Evolutionary conservation across 2,888 invertebrate species (phyloP), one percentile per base, ranked within the genome.

Genomic region (Selenia dentaria): DNA sequence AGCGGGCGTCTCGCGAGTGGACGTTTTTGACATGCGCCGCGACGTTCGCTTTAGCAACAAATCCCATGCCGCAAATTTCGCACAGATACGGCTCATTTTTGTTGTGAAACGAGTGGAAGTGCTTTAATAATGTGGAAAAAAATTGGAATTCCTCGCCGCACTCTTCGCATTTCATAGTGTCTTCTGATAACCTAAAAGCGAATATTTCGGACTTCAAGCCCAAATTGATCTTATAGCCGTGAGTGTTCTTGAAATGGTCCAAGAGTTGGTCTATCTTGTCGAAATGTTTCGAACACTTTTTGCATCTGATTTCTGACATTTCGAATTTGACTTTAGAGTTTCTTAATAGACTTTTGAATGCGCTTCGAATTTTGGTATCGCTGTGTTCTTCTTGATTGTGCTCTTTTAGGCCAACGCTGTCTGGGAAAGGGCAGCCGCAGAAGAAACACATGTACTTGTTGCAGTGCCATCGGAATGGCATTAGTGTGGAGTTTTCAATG

Each of bases 11-110:
- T 1, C 54, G 57, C 0, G 64, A 58, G 22, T 86, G 87, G 0
- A 74, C 70, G 1, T 64, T 59, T 51, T 68, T 76, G 0, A 80
- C 64, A 37, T 89, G 89, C 8, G 70, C 70, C 0, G 68, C 59
- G 0, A 88, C 71, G 25, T 80, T 76, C 0, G 62, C 55, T 11
- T 75, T 79, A 0, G 73, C 70, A 0, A 78, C 62, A 36, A 87
- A 89, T 0, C 74, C 78, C 39, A 80, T 74, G 0, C 89, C 90
- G 22, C 89, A 83, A 0, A 78, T 68, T 31, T 83, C 82, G 38
- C 83, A 83, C 0, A 81, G 13, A 12, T 64, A 79, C 0, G 67
- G 58, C 6, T 67, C 65, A 6, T 67, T 58, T 6, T 62, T 71
- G 12, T 69, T 76, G n/a, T 83, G 82, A 8, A 45, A 66, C 33